These are phyloP conservation scores for Thamnophis sirtalis DNA, from an alignment of 2,113 vertebrate species.

Conservation along the genomic window DNA sequence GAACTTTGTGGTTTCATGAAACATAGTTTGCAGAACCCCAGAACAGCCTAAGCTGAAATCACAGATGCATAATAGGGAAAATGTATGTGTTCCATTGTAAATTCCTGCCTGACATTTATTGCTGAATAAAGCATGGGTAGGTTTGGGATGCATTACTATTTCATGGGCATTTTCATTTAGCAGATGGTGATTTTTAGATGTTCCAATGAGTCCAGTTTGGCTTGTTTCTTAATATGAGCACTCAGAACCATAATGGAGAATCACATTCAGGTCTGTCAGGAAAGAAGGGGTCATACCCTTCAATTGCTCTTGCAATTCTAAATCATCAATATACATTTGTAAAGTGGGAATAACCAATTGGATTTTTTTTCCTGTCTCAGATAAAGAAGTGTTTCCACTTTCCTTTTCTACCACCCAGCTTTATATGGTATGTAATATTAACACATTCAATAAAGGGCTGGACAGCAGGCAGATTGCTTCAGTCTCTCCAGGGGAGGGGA, in stretches of 20 bases:
- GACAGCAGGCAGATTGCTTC: neutral
- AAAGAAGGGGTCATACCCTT: neutral
- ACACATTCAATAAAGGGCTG: neutral
- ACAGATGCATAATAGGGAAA: neutral
- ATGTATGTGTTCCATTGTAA: neutral
- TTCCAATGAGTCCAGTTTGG: neutral
- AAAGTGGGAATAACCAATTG: neutral
- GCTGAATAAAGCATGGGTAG: neutral
- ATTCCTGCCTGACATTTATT: neutral
- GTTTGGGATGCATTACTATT: neutral
- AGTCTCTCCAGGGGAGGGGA: neutral
- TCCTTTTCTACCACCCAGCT: neutral
- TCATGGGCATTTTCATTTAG: neutral
- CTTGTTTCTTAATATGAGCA: neutral
- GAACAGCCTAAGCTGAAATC: neutral
- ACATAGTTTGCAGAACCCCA: neutral
- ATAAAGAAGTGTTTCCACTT: neutral
- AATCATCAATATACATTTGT: neutral
- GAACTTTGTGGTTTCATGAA: neutral
- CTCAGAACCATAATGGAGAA: neutral
- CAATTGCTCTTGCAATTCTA: neutral
- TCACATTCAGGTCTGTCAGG: neutral
- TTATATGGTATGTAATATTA: neutral
- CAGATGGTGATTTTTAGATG: neutral
- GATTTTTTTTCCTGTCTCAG: neutral